Evolutionary conservation across 2,888 invertebrate species (phyloP).

Genomic region (Sisyra terminalis): DNA sequence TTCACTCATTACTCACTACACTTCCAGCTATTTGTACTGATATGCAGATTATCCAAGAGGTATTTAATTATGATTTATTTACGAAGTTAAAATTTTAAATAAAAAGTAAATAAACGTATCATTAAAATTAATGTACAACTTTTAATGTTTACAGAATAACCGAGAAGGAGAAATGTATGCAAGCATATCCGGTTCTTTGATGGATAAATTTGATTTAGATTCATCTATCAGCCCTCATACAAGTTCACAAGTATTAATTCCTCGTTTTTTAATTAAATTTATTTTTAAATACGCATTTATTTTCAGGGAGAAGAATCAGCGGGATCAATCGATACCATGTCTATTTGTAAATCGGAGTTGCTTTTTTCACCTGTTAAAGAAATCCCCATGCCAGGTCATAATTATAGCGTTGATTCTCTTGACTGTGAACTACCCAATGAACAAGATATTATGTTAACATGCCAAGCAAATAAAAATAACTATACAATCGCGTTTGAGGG

Average conservation of each 20-base stretch:
- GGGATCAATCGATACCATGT: constrained; percentile 64
- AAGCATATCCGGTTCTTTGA: constrained; percentile 64
- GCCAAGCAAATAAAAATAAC: constrained; percentile 85
- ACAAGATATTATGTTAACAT: constrained; percentile 76
- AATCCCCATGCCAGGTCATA: constrained; percentile 47
- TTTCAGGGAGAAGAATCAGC: constrained; percentile 55
- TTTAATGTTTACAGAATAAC: constrained; percentile 40
- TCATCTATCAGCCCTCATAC: constrained; percentile 58
- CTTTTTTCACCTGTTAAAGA: constrained; percentile 84
- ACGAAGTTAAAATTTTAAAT: constrained; percentile 2
- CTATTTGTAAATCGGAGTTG: constrained; percentile 81
- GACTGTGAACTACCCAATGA: constrained; percentile 71
- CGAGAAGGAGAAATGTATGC: constrained; percentile 69
- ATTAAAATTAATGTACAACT: constrained; percentile 7
- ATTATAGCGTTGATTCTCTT: constrained; percentile 80
- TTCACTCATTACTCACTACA: constrained; percentile 69
- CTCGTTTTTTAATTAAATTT: neutral
- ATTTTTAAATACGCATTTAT: constrained; percentile 1
- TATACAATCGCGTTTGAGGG: constrained; percentile 92
- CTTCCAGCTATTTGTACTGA: constrained; percentile 49
- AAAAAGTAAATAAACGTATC: constrained; percentile 1
- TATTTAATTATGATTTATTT: constrained; percentile 15
- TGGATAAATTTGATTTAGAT: constrained; percentile 65
- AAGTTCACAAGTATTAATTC: constrained; percentile 48
- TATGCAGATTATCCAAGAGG: constrained; percentile 27